A percentile compares a stretch with the other conserved stretches of the same genome.
Conservation (phyloP, 2,113 vertebrate species). For the Myotis lucifugus region DNA sequence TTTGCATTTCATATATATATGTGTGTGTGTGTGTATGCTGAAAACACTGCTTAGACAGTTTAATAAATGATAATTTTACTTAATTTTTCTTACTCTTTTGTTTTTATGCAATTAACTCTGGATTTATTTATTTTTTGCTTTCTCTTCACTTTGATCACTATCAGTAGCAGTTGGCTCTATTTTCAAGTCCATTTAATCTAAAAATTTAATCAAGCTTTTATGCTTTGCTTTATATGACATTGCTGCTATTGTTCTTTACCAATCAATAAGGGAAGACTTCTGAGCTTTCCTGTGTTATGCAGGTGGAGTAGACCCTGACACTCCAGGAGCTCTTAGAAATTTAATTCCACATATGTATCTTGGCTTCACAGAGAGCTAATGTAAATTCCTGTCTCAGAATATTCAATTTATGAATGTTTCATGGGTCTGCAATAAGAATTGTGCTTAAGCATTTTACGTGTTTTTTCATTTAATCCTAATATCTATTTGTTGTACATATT, state of each 20-base stretch:
- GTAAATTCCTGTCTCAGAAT: not conserved
- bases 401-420: not conserved
- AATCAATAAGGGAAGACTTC: not conserved
- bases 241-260: not conserved
- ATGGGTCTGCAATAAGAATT: not conserved
- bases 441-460: not conserved
- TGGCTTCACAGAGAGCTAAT: not conserved
- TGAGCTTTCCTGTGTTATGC: not conserved
- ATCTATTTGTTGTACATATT: not conserved
- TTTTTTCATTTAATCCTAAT: not conserved
- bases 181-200: not conserved
- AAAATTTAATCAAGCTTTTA: constrained; percentile 11
- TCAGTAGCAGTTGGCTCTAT: not conserved
- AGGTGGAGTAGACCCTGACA: not conserved
- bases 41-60: constrained; percentile 10
- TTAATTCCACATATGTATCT: not conserved
- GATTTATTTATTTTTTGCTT: not conserved
- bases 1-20: not conserved
- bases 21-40: not conserved
- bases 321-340: not conserved
- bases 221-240: not conserved
- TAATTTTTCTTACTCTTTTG: not conserved
- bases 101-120: not conserved
- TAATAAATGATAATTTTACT: not conserved
- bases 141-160: not conserved